A percentile compares a stretch with the other conserved stretches of the same genome.
Conservation (phyloP, 2,797 vertebrate genomes). For the Peromyscus eremicus region DNA sequence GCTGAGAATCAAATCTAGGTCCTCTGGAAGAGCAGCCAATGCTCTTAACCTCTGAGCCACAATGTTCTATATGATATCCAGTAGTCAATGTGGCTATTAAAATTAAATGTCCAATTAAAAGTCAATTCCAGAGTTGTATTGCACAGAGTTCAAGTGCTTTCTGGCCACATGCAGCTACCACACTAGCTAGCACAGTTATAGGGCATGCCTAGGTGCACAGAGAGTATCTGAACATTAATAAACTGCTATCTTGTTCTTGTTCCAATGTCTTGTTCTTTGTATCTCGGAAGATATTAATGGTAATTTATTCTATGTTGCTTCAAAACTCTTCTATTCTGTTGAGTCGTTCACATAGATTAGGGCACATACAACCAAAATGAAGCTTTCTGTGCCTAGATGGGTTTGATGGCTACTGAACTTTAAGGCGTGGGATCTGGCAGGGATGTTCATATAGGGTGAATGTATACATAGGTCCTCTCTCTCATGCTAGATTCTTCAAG, state of each 20-base stretch:
- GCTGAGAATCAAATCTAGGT: background rate
- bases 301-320: background rate
- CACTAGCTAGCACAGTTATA: background rate
- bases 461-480: background rate
- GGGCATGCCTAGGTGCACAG: background rate
- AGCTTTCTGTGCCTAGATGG: background rate
- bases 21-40: background rate
- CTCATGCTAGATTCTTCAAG: background rate
- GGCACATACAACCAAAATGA: background rate
- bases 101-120: slow-evolving; percentile 23
- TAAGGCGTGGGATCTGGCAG: background rate
- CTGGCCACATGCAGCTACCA: background rate
- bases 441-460: background rate
- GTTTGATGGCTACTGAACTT: background rate
- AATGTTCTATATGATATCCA: background rate
- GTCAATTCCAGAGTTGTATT: background rate
- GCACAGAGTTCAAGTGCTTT: background rate
- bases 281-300: background rate
- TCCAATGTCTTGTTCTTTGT: background rate
- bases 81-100: background rate
- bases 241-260: background rate
- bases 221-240: background rate
- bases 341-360: background rate
- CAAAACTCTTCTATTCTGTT: background rate
- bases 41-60: background rate